phyloP scores from a whole-genome alignment of 2,113 vertebrate species.

The Cyphomyrus plagiostoma region DNA sequence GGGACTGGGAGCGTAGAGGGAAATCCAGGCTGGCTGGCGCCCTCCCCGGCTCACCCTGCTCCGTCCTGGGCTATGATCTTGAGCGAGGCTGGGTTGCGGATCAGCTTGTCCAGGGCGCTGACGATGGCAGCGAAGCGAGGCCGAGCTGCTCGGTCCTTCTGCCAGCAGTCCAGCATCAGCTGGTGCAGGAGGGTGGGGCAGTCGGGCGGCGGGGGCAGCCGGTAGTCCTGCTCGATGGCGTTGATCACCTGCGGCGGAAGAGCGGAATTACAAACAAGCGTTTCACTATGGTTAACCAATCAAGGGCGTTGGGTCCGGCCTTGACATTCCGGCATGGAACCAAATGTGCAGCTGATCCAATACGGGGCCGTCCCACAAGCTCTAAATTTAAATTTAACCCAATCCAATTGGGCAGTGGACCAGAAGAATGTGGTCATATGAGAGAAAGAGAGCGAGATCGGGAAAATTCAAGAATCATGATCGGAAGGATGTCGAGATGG shows the following conservation, averaged over 20 bases:
- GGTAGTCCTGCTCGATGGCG: conserved; percentile 91
- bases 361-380: background rate
- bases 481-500: background rate
- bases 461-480: background rate
- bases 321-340: background rate
- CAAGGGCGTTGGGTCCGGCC: background rate
- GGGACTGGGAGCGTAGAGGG: background rate
- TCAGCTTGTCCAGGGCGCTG: conserved; percentile 72
- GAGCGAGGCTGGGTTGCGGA: conserved; percentile 78
- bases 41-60: conserved; percentile 51
- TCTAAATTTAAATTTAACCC: background rate
- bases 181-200: conserved; percentile 83
- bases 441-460: background rate
- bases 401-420: background rate
- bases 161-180: conserved; percentile 96
- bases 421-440: background rate
- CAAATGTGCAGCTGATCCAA: background rate
- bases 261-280: background rate
- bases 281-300: background rate
- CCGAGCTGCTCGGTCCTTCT: conserved; percentile 74
- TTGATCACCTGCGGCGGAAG: conserved; percentile 83
- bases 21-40: background rate
- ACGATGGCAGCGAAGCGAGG: conserved; percentile 75
- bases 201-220: conserved; percentile 85
- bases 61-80: conserved; percentile 62